A percentile compares a stretch with the other conserved stretches of the same genome.
These are phyloP conservation scores for Anthrax anthrax DNA, from an alignment of 2,888 invertebrate species.

Conservation along the genomic window DNA sequence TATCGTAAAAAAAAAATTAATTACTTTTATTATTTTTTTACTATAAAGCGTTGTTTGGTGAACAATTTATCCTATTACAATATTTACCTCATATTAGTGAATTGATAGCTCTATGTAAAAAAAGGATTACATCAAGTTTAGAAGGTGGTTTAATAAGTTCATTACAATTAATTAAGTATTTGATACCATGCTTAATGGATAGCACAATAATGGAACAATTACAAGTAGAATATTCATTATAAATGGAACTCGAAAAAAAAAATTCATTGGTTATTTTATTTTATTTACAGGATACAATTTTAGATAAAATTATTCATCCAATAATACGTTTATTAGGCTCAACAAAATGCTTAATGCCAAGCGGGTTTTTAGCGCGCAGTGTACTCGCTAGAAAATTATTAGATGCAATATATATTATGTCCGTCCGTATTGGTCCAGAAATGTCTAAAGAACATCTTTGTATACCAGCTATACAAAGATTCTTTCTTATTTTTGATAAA, in stretches of 20 bases:
- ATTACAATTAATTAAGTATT: slow-evolving; percentile 60
- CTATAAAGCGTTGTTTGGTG: slow-evolving; percentile 65
- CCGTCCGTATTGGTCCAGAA: slow-evolving; percentile 58
- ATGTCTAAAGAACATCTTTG: slow-evolving; percentile 62
- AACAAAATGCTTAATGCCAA: slow-evolving; percentile 64
- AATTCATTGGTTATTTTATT: not conserved
- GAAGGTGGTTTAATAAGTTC: slow-evolving; percentile 83
- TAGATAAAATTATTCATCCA: slow-evolving; percentile 72
- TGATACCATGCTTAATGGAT: slow-evolving; percentile 70
- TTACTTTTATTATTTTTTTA: too few relatives aligned
- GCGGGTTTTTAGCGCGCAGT: slow-evolving; percentile 57
- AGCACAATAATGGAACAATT: slow-evolving; percentile 75
- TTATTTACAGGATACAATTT: slow-evolving; percentile 59
- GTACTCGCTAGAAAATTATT: slow-evolving; percentile 68
- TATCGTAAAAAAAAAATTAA: too few relatives aligned
- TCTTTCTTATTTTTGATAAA: slow-evolving; percentile 72
- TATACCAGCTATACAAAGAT: slow-evolving; percentile 54
- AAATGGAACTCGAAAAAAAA: not conserved
- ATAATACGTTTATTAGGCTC: slow-evolving; percentile 68
- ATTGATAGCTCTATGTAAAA: slow-evolving; percentile 63
- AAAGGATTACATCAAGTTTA: slow-evolving; percentile 64
- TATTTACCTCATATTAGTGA: slow-evolving; percentile 84
- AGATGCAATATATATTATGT: slow-evolving; percentile 67
- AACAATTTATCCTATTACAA: slow-evolving; percentile 74
- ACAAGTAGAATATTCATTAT: slow-evolving; percentile 40